Evolutionary conservation across 2,113 vertebrate species (phyloP).

Genomic region (Lethenteron reissneri): DNA sequence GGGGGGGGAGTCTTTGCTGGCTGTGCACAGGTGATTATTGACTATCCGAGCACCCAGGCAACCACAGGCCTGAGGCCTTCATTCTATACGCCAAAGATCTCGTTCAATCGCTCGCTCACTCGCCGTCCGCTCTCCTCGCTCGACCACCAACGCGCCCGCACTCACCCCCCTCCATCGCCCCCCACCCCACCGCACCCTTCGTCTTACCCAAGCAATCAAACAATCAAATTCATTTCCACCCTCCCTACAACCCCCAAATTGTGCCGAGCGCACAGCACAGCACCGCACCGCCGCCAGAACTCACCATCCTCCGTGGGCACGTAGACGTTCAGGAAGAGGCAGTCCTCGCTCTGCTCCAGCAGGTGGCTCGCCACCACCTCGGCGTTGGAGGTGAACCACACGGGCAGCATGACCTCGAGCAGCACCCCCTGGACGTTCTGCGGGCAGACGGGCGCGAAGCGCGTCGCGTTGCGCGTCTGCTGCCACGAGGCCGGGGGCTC

Average conservation of each 20-base stretch:
- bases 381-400: slow-evolving; percentile 76
- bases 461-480: slow-evolving; percentile 58
- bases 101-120: neutral
- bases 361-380: slow-evolving; percentile 58
- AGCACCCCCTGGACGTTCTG: slow-evolving; percentile 64
- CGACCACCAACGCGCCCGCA: neutral
- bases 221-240: neutral
- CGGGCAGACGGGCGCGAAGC: slow-evolving; percentile 60
- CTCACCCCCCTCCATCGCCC: neutral
- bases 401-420: slow-evolving; percentile 65
- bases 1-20: neutral
- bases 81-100: neutral
- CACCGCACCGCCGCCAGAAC: slow-evolving; percentile 13
- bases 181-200: neutral
- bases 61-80: neutral
- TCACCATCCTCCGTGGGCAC: slow-evolving; percentile 79
- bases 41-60: neutral
- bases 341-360: slow-evolving; percentile 78
- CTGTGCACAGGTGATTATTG: neutral
- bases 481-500: slow-evolving; percentile 68
- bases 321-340: slow-evolving; percentile 73
- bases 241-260: neutral
- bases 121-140: neutral
- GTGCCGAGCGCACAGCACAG: neutral
- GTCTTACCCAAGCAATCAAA: too few relatives aligned